A percentile compares a stretch with the other conserved stretches of the same genome.
Conservation (phyloP, 2,113 vertebrate genomes). For the Lipophrys pholis region DNA sequence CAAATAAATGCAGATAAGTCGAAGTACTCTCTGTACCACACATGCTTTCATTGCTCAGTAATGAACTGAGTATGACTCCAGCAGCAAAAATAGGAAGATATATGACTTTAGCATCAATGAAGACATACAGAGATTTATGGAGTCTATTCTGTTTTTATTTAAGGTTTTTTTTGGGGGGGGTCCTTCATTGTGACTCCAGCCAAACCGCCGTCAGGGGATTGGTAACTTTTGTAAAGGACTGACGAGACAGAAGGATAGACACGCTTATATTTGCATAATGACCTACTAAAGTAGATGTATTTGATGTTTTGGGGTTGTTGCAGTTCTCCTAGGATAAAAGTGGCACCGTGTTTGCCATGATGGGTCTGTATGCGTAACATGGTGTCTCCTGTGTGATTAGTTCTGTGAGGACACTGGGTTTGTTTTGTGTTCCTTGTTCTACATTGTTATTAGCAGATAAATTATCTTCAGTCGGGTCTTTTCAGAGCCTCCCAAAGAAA, state of each 20-base stretch:
- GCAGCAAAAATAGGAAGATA: not conserved
- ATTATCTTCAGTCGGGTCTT: not conserved
- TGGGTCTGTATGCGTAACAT: not conserved
- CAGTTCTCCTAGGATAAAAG: slow-evolving; percentile 13
- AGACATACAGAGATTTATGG: not conserved
- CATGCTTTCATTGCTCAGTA: not conserved
- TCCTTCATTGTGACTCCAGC: not conserved
- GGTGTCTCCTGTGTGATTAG: slow-evolving; percentile 12
- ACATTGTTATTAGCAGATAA: not conserved
- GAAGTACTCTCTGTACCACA: not conserved
- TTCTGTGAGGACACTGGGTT: slow-evolving; percentile 3
- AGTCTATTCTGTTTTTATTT: not conserved
- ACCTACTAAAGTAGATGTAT: slow-evolving; percentile 1
- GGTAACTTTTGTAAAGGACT: not conserved
- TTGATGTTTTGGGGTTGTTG: slow-evolving; percentile 1
- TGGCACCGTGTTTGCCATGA: slow-evolving; percentile 3
- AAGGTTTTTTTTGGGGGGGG: not conserved
- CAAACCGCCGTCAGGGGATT: slow-evolving; percentile 1
- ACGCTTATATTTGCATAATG: slow-evolving; percentile 4
- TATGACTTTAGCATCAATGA: slow-evolving; percentile 4
- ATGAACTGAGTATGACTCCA: not conserved
- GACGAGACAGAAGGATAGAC: not conserved
- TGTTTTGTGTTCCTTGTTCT: slow-evolving; percentile 17
- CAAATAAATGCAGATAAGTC: slow-evolving; percentile 30
- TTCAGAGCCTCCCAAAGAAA: slow-evolving; percentile 29